Conservation (phyloP, 2,797 vertebrate genomes). For the Erethizon dorsatum region DNA sequence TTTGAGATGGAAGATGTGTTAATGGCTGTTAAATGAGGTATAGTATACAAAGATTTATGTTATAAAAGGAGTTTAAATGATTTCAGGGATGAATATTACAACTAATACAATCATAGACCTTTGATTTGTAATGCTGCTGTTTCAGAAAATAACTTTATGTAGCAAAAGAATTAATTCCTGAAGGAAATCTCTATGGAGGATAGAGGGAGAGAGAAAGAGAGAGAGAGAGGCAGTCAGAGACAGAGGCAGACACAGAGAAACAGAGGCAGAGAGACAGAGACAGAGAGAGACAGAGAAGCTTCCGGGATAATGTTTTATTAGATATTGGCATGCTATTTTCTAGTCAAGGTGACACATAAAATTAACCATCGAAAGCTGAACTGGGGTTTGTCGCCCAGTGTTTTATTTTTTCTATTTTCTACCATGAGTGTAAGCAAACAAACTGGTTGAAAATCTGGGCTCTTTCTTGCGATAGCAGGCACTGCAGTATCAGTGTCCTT, state of each 20-base stretch:
- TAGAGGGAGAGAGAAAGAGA: neutral
- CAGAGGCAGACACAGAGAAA: neutral
- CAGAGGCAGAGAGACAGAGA: neutral
- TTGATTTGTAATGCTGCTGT: constrained; percentile 65
- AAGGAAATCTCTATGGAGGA: neutral
- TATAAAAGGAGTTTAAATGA: constrained; percentile 86
- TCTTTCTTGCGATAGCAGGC: neutral
- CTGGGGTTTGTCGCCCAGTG: rapidly evolving
- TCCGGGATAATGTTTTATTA: neutral
- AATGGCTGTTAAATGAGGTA: constrained; percentile 89
- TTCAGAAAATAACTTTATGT: constrained; percentile 80
- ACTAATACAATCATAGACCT: constrained; percentile 84
- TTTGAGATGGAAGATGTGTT: constrained; percentile 83
- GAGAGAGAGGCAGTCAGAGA: neutral
- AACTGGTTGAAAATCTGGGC: neutral
- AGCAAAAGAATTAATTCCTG: constrained; percentile 71
- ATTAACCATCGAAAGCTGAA: neutral
- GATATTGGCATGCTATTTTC: neutral
- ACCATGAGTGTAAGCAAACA: neutral
- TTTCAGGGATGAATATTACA: constrained; percentile 83
- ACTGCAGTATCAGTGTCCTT: neutral
- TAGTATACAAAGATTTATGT: constrained; percentile 85
- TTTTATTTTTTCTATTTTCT: neutral
- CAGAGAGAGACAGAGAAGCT: neutral
- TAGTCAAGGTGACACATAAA: neutral